Base-by-base conservation (phyloP, 2,113 vertebrate species). In the Vulpes ferrilata region DNA sequence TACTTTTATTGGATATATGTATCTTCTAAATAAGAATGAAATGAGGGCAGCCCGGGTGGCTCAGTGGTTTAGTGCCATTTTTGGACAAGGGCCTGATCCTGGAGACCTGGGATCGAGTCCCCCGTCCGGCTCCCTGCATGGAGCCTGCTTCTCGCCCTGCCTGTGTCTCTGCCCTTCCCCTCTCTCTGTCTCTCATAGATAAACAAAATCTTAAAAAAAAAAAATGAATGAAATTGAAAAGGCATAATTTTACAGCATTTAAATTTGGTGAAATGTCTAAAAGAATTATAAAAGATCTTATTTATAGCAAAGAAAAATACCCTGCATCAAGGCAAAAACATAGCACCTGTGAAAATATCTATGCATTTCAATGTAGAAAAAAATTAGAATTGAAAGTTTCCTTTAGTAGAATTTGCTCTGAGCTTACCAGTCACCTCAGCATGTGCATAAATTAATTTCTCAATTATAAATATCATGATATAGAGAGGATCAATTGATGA, bases 271-370 rank as follows among this genome's bases (percentile, higher is more conserved):
- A 81, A 82, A 78, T 9, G 53, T 22, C 86, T 89, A 10, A 87
- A 82, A 78, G 27, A 85, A 59, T 48, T 82, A 51, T 84, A 65
- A 93, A n/a, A 84, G 43, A 78, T 88, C 8, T 32, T 80, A 71
- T 0, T 74, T 53, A 80, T 79, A 57, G 76, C 57, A n/a, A 84
- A 84, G 48, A 76, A 62, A 97, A 82, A 48, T n/a, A 62, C 4
- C 32, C 17, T 64, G 15, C 79, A 73, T 73, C 10, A 51, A 88
- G 19, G 55, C 38, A 43, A 85, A 96, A 84, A 55, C 20, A 43
- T 43, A 88, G 27, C 32, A 85, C 53, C 51, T 95, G 22, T 92
- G n/a, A 92, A 76, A 96, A 92, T 92, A 93, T 48, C 94, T 85
- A 38, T 3, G 83, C n/a, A 51, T 84, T 79, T 88, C 59, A 88